Evolutionary conservation across 2,797 vertebrate species (phyloP), one percentile per base, ranked within the genome.

Genomic region (Enteromius anoplus): DNA sequence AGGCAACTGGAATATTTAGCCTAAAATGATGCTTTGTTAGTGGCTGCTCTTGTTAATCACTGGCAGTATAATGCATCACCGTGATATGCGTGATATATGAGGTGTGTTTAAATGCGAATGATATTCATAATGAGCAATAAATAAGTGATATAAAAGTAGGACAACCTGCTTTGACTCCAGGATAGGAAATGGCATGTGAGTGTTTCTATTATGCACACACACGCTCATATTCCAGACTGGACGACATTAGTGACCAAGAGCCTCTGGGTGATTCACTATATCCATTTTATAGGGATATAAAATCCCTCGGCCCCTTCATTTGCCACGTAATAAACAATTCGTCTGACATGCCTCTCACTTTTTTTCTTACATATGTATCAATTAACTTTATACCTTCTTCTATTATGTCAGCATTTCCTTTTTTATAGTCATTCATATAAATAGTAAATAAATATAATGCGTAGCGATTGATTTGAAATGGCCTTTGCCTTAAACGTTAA

Each of bases 201-300:
- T 68, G 81, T 80, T 78, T 80, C 82, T 64, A 47, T 53, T 53
- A 69, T 17, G 73, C 71, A 51, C 73, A 82, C 73, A 32, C 65
- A 71, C 62, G 26, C 60, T 81, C 80, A 65, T 85, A 80, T 75
- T 78, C 79, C 26, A 76, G 68, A 85, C 87, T 34, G 8, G 68
- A 73, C 83, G 86, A 81, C 89, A 90, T 89, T 89, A 89, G 87
- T 86, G 87, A 87, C 87, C 85, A 86, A 32, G 78, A 85, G 83
- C 75, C 86, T 85, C 80, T 81, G 85, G 87, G 89, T 93, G 93
- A 94, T 93, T 92, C 91, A 91, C 91, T 88, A 90, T 93, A 93
- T 93, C 89, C 79, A 85, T 94, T 95, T 95, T 93, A 95, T 90
- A 75, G 90, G 87, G 49, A 90, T 91, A 91, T 94, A 93, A 95